Base-by-base conservation (phyloP, 2,113 vertebrate genomes). In the Amphilophus citrinellus region DNA sequence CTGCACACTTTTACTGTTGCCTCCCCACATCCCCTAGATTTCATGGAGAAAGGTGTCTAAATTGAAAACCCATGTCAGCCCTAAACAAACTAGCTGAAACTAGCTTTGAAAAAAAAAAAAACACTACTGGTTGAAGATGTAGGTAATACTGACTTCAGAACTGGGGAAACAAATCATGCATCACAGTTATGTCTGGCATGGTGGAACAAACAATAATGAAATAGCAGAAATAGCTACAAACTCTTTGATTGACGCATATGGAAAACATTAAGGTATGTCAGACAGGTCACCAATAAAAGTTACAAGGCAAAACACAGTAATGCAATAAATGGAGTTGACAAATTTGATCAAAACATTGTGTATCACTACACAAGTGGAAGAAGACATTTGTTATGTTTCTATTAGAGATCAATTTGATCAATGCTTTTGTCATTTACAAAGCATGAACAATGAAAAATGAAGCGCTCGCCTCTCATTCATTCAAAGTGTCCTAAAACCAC, bases 391-490 rank as follows among this genome's bases (percentile, higher is more conserved):
- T 76, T 56, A 37, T 0, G 3, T n/a, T 39, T 76, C 20, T 76
- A 20, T 76, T 76, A 37, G 20, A 58, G 53, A 17, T 76, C 53
- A 58, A 20, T 76, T 7, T 58, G 32, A 57, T 76, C 32, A 76
- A 76, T 57, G 20, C 4, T 76, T 57, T 75, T 4, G 71, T 76
- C 71, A 76, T 24, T 58, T 17, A 76, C 53, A 76, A 76, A 76
- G 71, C 53, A 39, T 57, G 57, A 58, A 76, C 57, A 58, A 76
- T 58, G 53, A 58, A 56, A n/a, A 17, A 76, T 58, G 53, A 10
- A 39, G 20, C 30, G 15, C 30, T 76, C 50, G 15, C 57, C 2
- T 73, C 0, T 73, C 66, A 1, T 53, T 53, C 68, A 56, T 32
- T 53, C 27, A 53, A 32, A 56, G 47, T 53, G 10, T 56, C 18